These are phyloP conservation scores for Zoanthus sansibaricus DNA, from an alignment of 92 coral and sea anemone genomes.

Conservation along the genomic window DNA sequence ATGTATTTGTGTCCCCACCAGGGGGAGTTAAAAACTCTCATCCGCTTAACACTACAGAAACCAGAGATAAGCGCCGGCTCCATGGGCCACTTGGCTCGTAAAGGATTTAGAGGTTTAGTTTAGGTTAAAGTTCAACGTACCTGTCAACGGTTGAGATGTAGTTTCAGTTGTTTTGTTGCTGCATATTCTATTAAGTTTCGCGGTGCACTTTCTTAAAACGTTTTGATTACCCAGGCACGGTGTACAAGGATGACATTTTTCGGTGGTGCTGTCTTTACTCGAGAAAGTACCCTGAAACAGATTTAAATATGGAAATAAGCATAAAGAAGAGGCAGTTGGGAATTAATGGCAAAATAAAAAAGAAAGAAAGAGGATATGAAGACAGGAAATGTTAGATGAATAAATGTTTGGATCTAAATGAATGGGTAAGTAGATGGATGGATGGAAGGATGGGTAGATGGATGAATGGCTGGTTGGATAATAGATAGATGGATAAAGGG, in stretches of 20 bases:
- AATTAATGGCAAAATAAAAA: neutral
- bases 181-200: neutral
- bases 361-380: neutral
- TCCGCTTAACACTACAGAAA: too few relatives aligned
- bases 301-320: neutral
- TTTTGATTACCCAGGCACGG: neutral
- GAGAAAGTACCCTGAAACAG: conserved; percentile 23
- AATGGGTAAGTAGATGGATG: neutral
- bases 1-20: too few relatives aligned
- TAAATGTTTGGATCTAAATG: neutral
- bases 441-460: neutral
- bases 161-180: neutral
- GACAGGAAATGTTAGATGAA: neutral
- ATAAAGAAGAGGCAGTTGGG: neutral
- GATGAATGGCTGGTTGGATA: neutral
- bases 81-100: too few relatives aligned
- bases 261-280: neutral
- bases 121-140: neutral
- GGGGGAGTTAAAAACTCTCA: too few relatives aligned
- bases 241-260: neutral
- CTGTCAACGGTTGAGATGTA: neutral
- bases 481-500: neutral
- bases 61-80: too few relatives aligned
- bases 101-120: too few relatives aligned
- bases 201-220: neutral